Base-by-base conservation (phyloP, 2,888 invertebrate species). In the Euplagia quadripunctaria region DNA sequence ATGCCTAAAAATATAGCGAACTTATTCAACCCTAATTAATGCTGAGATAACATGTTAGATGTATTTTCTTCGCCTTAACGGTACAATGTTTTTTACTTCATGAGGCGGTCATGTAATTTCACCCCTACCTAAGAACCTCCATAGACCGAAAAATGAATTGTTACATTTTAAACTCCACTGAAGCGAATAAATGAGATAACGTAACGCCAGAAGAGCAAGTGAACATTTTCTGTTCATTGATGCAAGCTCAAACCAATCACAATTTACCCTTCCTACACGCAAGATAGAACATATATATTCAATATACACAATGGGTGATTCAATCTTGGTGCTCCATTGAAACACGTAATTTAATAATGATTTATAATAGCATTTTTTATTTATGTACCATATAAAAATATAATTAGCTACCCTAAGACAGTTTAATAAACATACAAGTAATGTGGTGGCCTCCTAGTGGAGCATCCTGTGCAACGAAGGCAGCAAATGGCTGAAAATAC, bases 201-300 rank as follows among this genome's bases (percentile, higher is more conserved):
- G 61, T 42, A 61, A 55, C 31, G 20, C 46, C 58, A 73, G 70
- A 51, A 70, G 66, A 70, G 69, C 55, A 69, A 69, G 65, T 16
- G 64, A 73, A 51, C 72, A 72, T 74, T 71, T 64, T 31, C 49
- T 68, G 64, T 31, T 71, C 71, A 74, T 68, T 71, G 74, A 68
- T 70, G 70, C 64, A 68, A 55, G 68, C 41, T 46, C 14, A n/a
- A 71, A 71, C 46, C 74, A 64, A 68, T 68, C 64, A 71, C 20
- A 68, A 66, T 66, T 49, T 31, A 31, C 31, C 31, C 46, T 20
- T 14, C 31, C 41, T 43, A 42, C 58, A 55, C 41, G 17, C 68
- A 9, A 42, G 42, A 55, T 52, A n/a, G 55, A n/a, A n/a, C 20
- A 58, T 17, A 43, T 7, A n/a, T 17, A 58, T 58, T 58, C 4